Conservation (phyloP, 2,888 invertebrate species). For the Diabrotica balteata region DNA sequence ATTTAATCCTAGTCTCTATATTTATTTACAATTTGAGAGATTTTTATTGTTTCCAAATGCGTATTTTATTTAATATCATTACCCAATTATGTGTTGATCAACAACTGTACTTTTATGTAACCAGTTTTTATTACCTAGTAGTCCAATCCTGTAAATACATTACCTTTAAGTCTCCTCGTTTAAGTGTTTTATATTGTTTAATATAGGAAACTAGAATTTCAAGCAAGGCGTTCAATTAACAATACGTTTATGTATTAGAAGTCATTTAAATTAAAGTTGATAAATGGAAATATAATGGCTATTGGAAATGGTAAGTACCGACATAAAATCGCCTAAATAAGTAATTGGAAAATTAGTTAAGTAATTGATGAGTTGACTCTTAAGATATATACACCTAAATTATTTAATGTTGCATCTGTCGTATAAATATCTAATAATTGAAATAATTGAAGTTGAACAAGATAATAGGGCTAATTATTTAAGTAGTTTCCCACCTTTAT, state of each 20-base stretch:
- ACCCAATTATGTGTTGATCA: background rate
- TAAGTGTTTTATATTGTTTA: background rate
- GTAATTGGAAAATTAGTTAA: constrained; percentile 44
- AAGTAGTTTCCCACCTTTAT: constrained; percentile 40
- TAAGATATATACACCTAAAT: constrained; percentile 25
- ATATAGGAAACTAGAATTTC: background rate
- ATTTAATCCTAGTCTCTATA: too few species aligned
- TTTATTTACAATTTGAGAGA: too few species aligned
- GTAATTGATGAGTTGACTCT: constrained; percentile 38
- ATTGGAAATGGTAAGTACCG: constrained; percentile 19
- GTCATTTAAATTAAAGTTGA: constrained; percentile 10
- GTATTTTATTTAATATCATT: background rate
- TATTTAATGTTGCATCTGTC: constrained; percentile 37
- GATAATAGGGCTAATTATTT: constrained; percentile 34
- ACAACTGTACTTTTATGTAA: background rate
- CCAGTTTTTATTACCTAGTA: background rate
- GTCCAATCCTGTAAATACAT: background rate
- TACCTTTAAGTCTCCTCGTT: background rate
- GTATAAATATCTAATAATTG: constrained; percentile 39
- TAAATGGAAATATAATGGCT: constrained; percentile 18
- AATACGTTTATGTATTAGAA: background rate
- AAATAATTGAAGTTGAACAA: constrained; percentile 35
- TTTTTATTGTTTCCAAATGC: too few species aligned
- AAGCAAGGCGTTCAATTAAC: background rate
- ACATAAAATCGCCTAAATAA: constrained; percentile 30